Evolutionary conservation across 2,113 vertebrate species (phyloP), one percentile per base, ranked within the genome.

Genomic region (Gnathonemus longibarbis): DNA sequence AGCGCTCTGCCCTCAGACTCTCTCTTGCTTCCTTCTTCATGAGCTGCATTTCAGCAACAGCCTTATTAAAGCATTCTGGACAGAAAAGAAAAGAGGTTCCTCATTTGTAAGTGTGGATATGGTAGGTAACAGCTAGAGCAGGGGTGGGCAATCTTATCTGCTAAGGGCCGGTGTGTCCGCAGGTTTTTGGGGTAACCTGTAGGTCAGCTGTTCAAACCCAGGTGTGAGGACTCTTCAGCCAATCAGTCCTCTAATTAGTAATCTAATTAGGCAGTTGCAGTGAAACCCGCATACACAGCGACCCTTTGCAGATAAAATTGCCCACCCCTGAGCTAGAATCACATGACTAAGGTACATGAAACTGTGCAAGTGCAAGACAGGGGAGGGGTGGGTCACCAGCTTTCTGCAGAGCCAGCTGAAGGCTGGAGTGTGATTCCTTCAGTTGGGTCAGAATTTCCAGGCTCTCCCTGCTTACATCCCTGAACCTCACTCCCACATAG

Each of bases 361-460:
- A 46, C 49, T 84, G 24, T 48, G 3, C 3, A 87, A 35, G 3
- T n/a, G 46, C 15, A 48, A 42, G 31, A 50, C 15, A 19, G 46
- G 70, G 31, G n/a, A 66, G 46, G 80, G 35, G 46, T 35, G 11
- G 17, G 27, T n/a, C 91, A 95, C 94, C 94, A 3, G 94, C 93
- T 89, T 92, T 91, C 62, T 53, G 88, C 49, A 95, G 88, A 17
- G 91, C 91, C 21, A 90, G 77, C 88, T 94, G 91, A 77, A 95
- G 92, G 84, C 91, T 92, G 10, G 89, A 89, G 46, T 91, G 93
- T 7, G 94, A 94, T 90, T 94, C 93, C 91, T 92, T 91, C 2
- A 95, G 93, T 90, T 93, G 91, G 21, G 45, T 90, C 84, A 95
- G 91, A 15, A 95, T 91, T 88, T 94, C 94, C 74, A 94, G 89